Percentiles rank a stretch among this genome's conserved stretches.
phyloP scores from a whole-genome alignment of 2,888 invertebrate genomes.

The Acrobasis consociella region DNA sequence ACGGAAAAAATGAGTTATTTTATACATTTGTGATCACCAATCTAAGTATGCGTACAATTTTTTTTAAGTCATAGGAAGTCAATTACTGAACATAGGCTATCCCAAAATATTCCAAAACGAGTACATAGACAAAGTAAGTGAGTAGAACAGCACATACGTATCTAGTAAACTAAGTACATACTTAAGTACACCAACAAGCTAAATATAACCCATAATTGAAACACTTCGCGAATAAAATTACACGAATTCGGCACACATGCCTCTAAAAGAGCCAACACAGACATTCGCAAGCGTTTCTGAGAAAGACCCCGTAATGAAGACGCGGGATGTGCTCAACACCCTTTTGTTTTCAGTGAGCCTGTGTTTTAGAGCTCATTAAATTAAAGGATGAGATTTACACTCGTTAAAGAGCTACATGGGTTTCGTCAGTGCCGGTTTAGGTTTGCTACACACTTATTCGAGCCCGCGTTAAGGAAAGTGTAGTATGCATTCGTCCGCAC shows the following conservation, averaged over 20 bases:
- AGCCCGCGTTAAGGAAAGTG: background rate
- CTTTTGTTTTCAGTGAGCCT: slow-evolving; percentile 69
- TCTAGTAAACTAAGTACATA: background rate
- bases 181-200: background rate
- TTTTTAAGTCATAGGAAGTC: no score
- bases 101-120: no score
- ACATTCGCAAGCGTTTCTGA: slow-evolving; percentile 20
- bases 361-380: slow-evolving; percentile 78
- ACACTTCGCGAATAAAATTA: slow-evolving; percentile 7
- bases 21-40: no score
- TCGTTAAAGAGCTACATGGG: slow-evolving; percentile 46
- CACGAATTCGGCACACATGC: slow-evolving; percentile 21
- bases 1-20: no score
- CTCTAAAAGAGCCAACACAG: slow-evolving; percentile 25
- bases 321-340: slow-evolving; percentile 53
- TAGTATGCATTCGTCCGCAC: background rate
- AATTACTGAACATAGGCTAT: no score
- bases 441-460: slow-evolving; percentile 31
- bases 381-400: slow-evolving; percentile 68
- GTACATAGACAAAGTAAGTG: no score
- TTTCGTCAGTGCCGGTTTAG: slow-evolving; percentile 38
- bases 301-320: slow-evolving; percentile 58
- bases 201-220: slow-evolving; percentile 18
- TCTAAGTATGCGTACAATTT: no score
- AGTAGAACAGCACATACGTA: no score